Conservation (phyloP, 2,888 invertebrate species). For the Cerceris ruficornis region DNA sequence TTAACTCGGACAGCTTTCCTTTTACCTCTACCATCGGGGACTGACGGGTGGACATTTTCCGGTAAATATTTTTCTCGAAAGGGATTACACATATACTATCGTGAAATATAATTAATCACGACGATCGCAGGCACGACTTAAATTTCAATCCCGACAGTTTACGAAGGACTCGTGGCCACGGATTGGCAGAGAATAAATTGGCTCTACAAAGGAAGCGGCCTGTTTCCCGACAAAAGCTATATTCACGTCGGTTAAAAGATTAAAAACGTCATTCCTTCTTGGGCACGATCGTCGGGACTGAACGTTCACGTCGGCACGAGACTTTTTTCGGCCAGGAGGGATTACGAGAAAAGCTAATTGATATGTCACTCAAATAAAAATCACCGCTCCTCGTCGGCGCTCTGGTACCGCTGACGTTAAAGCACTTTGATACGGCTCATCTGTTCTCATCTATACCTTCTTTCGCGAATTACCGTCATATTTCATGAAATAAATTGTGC, state of each 20-base stretch:
- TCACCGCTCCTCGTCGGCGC: conserved; percentile 1
- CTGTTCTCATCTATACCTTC: background rate
- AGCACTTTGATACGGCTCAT: conserved; percentile 6
- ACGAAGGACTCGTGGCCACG: background rate
- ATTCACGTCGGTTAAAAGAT: conserved; percentile 33
- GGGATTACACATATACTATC: background rate
- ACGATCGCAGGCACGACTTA: conserved; percentile 14
- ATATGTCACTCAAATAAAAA: conserved; percentile 33
- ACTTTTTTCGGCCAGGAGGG: conserved; percentile 12
- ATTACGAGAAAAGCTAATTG: conserved; percentile 42
- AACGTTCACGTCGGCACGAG: conserved; percentile 34
- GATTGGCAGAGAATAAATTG: conserved; percentile 40
- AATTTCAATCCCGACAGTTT: conserved; percentile 22
- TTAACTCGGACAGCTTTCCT: conserved; percentile 47
- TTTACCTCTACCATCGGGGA: background rate
- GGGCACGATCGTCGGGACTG: conserved; percentile 22
- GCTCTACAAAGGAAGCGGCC: conserved; percentile 13
- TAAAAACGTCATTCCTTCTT: conserved; percentile 43
- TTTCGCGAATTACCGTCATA: background rate
- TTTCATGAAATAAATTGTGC: background rate
- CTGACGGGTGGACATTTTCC: conserved; percentile 27
- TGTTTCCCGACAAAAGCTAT: conserved; percentile 3
- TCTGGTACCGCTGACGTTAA: background rate
- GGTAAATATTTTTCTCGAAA: conserved; percentile 31
- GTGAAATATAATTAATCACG: conserved; percentile 1